phyloP scores from a whole-genome alignment of 2,888 invertebrate species.

The Archips crataeganus region DNA sequence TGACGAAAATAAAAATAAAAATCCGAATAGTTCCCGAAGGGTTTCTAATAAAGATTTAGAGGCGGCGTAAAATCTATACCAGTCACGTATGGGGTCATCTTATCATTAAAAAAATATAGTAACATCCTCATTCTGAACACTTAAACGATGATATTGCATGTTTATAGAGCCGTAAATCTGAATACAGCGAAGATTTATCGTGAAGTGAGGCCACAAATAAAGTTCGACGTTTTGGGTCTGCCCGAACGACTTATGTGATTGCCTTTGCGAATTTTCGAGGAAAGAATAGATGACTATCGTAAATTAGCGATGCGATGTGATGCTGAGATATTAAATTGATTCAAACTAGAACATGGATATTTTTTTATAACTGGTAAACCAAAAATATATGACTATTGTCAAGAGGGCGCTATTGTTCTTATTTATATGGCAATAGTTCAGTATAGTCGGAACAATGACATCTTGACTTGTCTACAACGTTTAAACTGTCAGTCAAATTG shows the following conservation, averaged over 20 bases:
- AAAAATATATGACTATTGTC: too few species aligned
- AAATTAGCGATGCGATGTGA: constrained; percentile 23
- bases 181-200: constrained; percentile 73
- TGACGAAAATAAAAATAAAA: constrained; percentile 12
- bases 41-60: constrained; percentile 16
- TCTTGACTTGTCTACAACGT: too few species aligned
- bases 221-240: constrained; percentile 62
- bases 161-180: constrained; percentile 79
- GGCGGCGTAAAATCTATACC: constrained; percentile 17
- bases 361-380: too few species aligned
- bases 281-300: constrained; percentile 39
- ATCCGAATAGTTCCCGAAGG: not conserved
- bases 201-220: constrained; percentile 66
- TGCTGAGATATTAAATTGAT: not conserved
- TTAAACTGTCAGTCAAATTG: too few species aligned
- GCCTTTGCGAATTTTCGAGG: constrained; percentile 45
- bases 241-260: constrained; percentile 56
- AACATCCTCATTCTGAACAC: constrained; percentile 49
- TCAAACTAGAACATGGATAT: not conserved
- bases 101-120: constrained; percentile 20
- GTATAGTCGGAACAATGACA: too few species aligned
- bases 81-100: constrained; percentile 8
- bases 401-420: too few species aligned
- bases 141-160: constrained; percentile 75
- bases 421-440: too few species aligned